Base-by-base conservation (phyloP, 1,140 invertebrate genomes). In the Steinernema feltiae region DNA sequence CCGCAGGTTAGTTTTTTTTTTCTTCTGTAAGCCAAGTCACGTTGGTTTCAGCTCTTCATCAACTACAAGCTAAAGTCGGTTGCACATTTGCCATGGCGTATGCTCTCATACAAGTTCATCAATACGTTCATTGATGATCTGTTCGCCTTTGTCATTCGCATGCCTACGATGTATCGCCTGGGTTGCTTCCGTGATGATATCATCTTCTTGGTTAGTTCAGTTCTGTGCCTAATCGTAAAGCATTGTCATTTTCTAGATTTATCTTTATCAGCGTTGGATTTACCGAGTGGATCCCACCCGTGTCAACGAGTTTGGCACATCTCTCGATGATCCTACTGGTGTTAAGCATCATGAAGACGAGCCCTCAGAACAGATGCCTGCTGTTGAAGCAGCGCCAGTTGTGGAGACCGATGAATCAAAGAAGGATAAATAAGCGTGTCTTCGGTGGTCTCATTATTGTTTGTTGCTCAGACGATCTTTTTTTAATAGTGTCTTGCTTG, bases 81-180 rank as follows among this genome's bases (percentile, higher is more conserved):
- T 0, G 97, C 97, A 12, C 97, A 99, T 89, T 89, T 99, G 77
- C 97, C 97, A 1, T 99, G 97, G 96, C 90, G 97, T 73, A 99
- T 98, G 96, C 91, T 99, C 90, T 96, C 95, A 17, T 99, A 99
- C 86, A 99, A 99, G 90, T 98, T 97, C 86, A 90, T 99, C n/a
- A 99, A 99, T 87, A 99, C 97, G 1, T 99, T 99, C 86, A 98
- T 99, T 84, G 97, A 99, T 89, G 97, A 99, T 88, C 95, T 99
- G 80, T 99, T 99, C 90, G 97, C 97, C 75, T 99, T 99, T 90
- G 94, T 99, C 74, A 98, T 99, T 78, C 97, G 97, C 89, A 99
- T 98, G 96, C 97, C 97, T 41, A 98, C 93, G 0, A 92, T 99
- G 90, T 98, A 98, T 86, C 84, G 90, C 70, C 86, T 91, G 70